phyloP scores from a whole-genome alignment of 2,113 vertebrate genomes.

The Dermatemys mawii region DNA sequence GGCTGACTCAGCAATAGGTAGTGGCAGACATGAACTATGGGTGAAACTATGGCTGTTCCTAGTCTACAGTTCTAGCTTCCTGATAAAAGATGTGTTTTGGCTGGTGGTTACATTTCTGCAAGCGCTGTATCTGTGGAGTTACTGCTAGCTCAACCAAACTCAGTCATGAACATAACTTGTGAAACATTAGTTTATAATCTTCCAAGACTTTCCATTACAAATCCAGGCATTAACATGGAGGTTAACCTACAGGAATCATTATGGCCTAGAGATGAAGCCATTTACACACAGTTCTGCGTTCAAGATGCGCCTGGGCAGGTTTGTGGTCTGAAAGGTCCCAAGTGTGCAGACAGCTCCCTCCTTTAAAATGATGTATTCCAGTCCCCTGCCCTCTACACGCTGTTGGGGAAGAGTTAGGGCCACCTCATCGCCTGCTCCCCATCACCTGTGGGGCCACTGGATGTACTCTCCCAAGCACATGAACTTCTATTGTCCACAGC shows the following conservation, averaged over 20 bases:
- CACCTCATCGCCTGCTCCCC: too few relatives aligned
- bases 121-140: conserved; percentile 40
- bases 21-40: not conserved
- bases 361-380: not conserved
- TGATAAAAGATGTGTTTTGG: conserved; percentile 66
- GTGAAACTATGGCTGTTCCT: conserved; percentile 55
- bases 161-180: conserved; percentile 30
- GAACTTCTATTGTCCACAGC: accelerated
- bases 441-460: too few relatives aligned
- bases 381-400: not conserved
- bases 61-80: not conserved
- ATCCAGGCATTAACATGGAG: not conserved
- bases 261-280: not conserved
- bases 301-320: not conserved
- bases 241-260: not conserved
- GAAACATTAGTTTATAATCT: conserved; percentile 13
- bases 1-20: conserved; percentile 63
- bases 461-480: accelerated
- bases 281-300: not conserved
- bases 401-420: not conserved
- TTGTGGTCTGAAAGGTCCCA: not conserved
- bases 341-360: not conserved
- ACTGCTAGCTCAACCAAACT: conserved; percentile 57
- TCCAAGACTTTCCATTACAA: conserved; percentile 49
- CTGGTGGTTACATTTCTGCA: conserved; percentile 56